Percentiles rank a stretch among this genome's conserved stretches.
phyloP scores from a whole-genome alignment of 2,888 invertebrate species.

The Epicampocera succincta region DNA sequence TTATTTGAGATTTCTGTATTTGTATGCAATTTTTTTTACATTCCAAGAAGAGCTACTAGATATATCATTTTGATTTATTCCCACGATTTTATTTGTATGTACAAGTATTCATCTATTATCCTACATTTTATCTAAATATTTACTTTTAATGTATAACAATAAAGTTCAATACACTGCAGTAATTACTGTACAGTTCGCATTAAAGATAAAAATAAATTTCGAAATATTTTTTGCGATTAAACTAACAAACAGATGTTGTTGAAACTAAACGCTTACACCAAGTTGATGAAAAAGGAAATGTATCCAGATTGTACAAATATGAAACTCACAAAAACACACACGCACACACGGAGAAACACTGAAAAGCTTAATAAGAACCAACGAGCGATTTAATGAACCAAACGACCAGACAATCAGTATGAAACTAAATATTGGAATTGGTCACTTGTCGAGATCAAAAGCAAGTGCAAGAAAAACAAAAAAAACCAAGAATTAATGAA shows the following conservation, averaged over 20 bases:
- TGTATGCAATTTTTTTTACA: too few relatives aligned
- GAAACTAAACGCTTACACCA: slow-evolving; percentile 5
- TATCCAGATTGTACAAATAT: slow-evolving; percentile 41
- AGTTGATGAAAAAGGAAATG: slow-evolving; percentile 37
- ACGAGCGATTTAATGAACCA: slow-evolving; percentile 37
- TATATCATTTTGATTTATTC: too few relatives aligned
- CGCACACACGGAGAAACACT: slow-evolving; percentile 29
- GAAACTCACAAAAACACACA: background rate
- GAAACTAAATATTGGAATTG: slow-evolving; percentile 63
- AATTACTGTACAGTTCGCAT: too few relatives aligned
- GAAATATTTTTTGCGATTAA: slow-evolving; percentile 39
- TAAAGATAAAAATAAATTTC: background rate
- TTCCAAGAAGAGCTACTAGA: too few relatives aligned
- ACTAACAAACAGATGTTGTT: slow-evolving; percentile 56
- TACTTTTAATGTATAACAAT: too few relatives aligned
- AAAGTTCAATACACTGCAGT: too few relatives aligned
- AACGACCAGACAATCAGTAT: slow-evolving; percentile 46
- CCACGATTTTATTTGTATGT: too few relatives aligned
- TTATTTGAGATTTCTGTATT: too few relatives aligned
- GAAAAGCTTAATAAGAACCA: background rate
- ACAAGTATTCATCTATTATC: too few relatives aligned
- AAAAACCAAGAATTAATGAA: slow-evolving; percentile 34
- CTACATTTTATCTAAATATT: too few relatives aligned
- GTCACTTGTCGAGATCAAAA: slow-evolving; percentile 51
- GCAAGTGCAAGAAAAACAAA: slow-evolving; percentile 32